Evolutionary conservation across 2,888 invertebrate species (phyloP).

Genomic region (Carterocephalus palaemon): DNA sequence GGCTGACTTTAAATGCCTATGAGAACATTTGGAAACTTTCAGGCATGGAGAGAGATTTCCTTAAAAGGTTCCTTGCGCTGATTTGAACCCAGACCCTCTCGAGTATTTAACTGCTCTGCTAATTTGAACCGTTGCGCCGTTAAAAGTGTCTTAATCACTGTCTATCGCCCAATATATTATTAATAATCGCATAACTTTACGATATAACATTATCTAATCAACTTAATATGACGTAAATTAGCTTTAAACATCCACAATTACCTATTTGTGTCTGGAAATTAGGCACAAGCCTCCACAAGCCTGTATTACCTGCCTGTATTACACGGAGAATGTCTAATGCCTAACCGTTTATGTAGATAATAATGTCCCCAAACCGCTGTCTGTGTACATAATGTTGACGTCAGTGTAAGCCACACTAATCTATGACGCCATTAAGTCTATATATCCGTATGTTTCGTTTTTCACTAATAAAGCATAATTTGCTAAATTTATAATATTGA

Average conservation of each 20-base stretch:
- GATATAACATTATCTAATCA: too few species aligned
- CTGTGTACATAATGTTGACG: conserved; percentile 34
- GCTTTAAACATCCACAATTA: conserved; percentile 9
- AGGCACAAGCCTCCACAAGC: conserved; percentile 5
- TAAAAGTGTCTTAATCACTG: too few species aligned
- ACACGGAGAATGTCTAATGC: conserved; percentile 17
- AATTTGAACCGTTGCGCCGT: too few species aligned
- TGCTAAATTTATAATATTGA: too few species aligned
- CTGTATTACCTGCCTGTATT: conserved; percentile 4
- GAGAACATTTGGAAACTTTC: too few species aligned
- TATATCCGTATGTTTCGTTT: conserved; percentile 31
- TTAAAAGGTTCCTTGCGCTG: too few species aligned
- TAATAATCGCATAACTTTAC: background rate
- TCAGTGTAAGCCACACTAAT: conserved; percentile 31
- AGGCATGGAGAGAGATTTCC: too few species aligned
- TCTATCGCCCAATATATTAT: too few species aligned
- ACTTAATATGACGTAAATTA: conserved; percentile 6
- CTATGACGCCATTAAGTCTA: conserved; percentile 28
- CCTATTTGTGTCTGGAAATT: conserved; percentile 11
- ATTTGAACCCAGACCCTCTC: too few species aligned
- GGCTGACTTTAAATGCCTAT: too few species aligned
- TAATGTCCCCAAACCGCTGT: conserved; percentile 20
- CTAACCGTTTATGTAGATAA: conserved; percentile 25
- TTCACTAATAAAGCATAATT: too few species aligned
- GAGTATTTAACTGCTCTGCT: too few species aligned